Evolutionary conservation across 2,113 vertebrate genomes (phyloP).

Genomic region (Anarrhichthys ocellatus): DNA sequence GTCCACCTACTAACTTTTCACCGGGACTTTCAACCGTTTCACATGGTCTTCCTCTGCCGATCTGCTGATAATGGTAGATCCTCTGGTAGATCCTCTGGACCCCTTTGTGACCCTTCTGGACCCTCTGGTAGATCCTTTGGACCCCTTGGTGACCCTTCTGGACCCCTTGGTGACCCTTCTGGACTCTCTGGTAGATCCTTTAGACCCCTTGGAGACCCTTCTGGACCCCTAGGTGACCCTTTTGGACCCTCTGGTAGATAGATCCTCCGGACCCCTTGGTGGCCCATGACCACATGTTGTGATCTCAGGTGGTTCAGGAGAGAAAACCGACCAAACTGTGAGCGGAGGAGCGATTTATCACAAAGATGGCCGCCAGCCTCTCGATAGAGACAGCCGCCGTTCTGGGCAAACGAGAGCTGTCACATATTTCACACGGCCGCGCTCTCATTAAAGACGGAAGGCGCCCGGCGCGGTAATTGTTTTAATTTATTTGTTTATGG

Average conservation of each 20-base stretch:
- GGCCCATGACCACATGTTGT: slow-evolving; percentile 23
- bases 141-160: no score
- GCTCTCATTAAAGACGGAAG: slow-evolving; percentile 77
- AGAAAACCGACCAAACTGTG: not conserved
- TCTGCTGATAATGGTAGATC: not conserved
- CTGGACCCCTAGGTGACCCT: not conserved
- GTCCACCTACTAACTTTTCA: not conserved
- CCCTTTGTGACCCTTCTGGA: not conserved
- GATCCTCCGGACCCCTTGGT: not conserved
- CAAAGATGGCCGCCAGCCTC: slow-evolving; percentile 62
- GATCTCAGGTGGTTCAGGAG: slow-evolving; percentile 8
- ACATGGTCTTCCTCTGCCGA: not conserved
- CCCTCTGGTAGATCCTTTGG: no score
- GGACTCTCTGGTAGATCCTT: not conserved
- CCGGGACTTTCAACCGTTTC: not conserved
- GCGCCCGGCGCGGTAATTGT: slow-evolving; percentile 81
- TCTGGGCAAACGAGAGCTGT: slow-evolving; percentile 72
- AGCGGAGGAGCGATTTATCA: slow-evolving; percentile 56
- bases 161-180: not conserved
- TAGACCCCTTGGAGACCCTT: not conserved
- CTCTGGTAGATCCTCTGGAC: no score
- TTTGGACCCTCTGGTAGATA: not conserved
- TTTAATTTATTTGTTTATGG: slow-evolving; percentile 87
- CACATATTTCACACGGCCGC: slow-evolving; percentile 76
- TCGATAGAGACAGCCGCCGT: slow-evolving; percentile 70